These are phyloP conservation scores for Adelosebastes latens DNA, from an alignment of 2,797 vertebrate genomes.

Conservation along the genomic window DNA sequence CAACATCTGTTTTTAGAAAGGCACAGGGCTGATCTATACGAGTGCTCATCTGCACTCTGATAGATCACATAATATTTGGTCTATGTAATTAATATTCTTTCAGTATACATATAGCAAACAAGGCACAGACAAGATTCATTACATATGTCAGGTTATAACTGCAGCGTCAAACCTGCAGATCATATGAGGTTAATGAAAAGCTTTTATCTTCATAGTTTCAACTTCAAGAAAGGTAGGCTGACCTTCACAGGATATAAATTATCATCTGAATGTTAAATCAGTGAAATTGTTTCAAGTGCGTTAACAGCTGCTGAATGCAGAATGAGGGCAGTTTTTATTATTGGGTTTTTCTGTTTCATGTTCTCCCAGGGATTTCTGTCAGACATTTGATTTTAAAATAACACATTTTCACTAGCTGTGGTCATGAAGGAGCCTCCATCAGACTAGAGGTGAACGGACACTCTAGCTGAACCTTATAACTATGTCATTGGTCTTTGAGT, in stretches of 20 bases:
- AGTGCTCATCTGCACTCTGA: slow-evolving; percentile 7
- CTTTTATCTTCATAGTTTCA: slow-evolving; percentile 11
- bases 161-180: background rate
- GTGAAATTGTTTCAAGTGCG: background rate
- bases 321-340: background rate
- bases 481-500: slow-evolving; percentile 49
- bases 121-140: background rate
- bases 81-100: background rate
- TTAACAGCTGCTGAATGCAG: background rate
- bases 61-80: slow-evolving; percentile 15
- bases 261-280: background rate
- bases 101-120: background rate
- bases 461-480: background rate
- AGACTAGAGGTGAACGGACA: background rate
- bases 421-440: background rate
- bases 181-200: background rate
- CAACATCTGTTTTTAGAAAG: slow-evolving; percentile 3
- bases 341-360: background rate
- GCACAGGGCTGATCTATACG: slow-evolving; percentile 15
- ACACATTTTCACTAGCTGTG: background rate
- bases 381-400: background rate
- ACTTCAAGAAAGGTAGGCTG: background rate
- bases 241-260: background rate
- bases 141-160: slow-evolving; percentile 4
- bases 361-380: background rate